Evolutionary conservation across 2,888 invertebrate genomes (phyloP).

Genomic region (Eurois occulta): DNA sequence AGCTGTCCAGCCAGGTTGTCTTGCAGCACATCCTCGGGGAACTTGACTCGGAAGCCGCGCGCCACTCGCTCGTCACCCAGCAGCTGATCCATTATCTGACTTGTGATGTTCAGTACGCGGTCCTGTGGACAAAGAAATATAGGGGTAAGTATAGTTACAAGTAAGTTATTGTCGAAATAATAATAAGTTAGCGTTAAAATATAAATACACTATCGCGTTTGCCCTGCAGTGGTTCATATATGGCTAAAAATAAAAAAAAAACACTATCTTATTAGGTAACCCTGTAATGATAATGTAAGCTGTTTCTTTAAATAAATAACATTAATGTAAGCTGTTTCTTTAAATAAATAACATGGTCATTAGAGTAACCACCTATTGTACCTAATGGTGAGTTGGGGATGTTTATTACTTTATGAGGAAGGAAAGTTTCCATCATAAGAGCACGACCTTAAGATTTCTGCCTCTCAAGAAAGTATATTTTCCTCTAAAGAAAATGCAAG

Average conservation of each 20-base stretch:
- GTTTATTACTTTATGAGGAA: not conserved
- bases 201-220: not conserved
- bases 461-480: slow-evolving; percentile 3
- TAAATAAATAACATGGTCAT: not conserved
- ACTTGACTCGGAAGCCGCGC: slow-evolving; percentile 99
- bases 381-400: not conserved
- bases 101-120: slow-evolving; percentile 97
- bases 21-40: slow-evolving; percentile 99
- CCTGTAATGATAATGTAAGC: not conserved
- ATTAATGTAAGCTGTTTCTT: not conserved
- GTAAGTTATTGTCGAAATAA: not conserved
- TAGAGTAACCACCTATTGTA: not conserved
- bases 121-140: slow-evolving; percentile 88
- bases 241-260: too few relatives aligned
- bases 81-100: slow-evolving; percentile 98
- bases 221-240: too few relatives aligned
- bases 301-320: not conserved
- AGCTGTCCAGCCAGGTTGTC: slow-evolving; percentile 99
- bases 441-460: not conserved
- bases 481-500: not conserved
- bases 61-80: slow-evolving; percentile 96
- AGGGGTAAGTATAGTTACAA: not conserved
- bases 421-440: not conserved
- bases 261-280: not conserved
- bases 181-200: too few relatives aligned